Percentiles rank a stretch among this genome's conserved stretches.
phyloP scores from a whole-genome alignment of 1,140 invertebrate genomes.

The Caenorhabditis briggsae region DNA sequence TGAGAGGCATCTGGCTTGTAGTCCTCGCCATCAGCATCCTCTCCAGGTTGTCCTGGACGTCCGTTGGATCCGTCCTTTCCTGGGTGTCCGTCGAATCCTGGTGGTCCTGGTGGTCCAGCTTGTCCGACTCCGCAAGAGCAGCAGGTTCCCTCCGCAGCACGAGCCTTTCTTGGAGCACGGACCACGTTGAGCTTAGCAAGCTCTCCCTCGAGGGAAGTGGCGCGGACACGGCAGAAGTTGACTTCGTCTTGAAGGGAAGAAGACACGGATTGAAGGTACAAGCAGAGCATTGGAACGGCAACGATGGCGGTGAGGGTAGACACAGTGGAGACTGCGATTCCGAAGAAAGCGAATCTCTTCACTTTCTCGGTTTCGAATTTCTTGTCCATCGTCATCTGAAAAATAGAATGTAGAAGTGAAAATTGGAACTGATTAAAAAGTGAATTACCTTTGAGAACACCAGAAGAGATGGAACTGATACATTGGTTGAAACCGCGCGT shows the following conservation, averaged over 20 bases:
- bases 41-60: conserved; percentile 39
- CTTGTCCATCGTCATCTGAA: conserved; percentile 55
- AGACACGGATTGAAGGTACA: conserved; percentile 71
- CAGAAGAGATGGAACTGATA: conserved; percentile 53
- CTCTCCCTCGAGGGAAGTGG: conserved; percentile 66
- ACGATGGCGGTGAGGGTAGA: conserved; percentile 73
- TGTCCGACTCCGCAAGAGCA: conserved; percentile 50
- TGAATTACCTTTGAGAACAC: conserved; percentile 44
- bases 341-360: conserved; percentile 71
- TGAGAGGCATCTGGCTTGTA: conserved; percentile 49
- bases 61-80: conserved; percentile 49
- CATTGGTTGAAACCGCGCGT: conserved; percentile 20
- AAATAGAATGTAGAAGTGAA: not conserved
- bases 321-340: conserved; percentile 71
- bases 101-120: conserved; percentile 51
- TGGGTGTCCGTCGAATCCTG: conserved; percentile 20
- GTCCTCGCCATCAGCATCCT: conserved; percentile 53
- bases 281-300: conserved; percentile 72
- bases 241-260: conserved; percentile 69
- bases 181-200: conserved; percentile 65
- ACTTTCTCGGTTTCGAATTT: conserved; percentile 52
- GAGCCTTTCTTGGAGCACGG: conserved; percentile 53
- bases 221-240: conserved; percentile 68
- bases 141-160: conserved; percentile 41
- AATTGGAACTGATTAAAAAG: conserved; percentile 31